A percentile compares a stretch with the other conserved stretches of the same genome.
Conservation (phyloP, 2,113 vertebrate genomes). For the Phyllostomus hastatus region DNA sequence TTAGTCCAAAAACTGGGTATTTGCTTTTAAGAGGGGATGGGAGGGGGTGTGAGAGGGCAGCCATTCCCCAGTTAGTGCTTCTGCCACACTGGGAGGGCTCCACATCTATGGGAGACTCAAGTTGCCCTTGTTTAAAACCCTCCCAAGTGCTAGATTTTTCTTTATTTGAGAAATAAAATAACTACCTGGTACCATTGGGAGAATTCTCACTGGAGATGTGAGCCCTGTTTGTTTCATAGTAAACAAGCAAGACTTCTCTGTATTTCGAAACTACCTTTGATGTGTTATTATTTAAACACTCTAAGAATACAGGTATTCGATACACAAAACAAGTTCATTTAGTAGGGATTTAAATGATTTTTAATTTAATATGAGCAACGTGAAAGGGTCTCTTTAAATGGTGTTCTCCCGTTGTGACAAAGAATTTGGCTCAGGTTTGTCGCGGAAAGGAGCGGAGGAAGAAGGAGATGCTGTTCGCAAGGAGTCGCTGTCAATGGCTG, state of each 20-base stretch:
- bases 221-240: background rate
- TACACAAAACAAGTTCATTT: background rate
- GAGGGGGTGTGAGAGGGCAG: accelerated
- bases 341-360: background rate
- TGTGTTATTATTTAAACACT: background rate
- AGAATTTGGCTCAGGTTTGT: background rate
- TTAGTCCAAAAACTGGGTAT: background rate
- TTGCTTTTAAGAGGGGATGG: background rate
- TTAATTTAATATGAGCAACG: background rate
- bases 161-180: constrained; percentile 22
- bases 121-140: background rate
- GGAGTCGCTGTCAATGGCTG: background rate
- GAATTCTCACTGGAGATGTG: background rate
- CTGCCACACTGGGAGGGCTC: background rate
- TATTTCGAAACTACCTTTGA: background rate
- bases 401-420: background rate
- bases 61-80: background rate
- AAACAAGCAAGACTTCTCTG: background rate
- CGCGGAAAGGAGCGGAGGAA: background rate
- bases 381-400: background rate
- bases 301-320: background rate
- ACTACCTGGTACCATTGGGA: background rate
- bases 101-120: background rate
- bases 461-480: background rate
- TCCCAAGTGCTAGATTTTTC: background rate